Evolutionary conservation across 2,113 vertebrate species (phyloP), one percentile per base, ranked within the genome.

Genomic region (Microtus richardsoni): DNA sequence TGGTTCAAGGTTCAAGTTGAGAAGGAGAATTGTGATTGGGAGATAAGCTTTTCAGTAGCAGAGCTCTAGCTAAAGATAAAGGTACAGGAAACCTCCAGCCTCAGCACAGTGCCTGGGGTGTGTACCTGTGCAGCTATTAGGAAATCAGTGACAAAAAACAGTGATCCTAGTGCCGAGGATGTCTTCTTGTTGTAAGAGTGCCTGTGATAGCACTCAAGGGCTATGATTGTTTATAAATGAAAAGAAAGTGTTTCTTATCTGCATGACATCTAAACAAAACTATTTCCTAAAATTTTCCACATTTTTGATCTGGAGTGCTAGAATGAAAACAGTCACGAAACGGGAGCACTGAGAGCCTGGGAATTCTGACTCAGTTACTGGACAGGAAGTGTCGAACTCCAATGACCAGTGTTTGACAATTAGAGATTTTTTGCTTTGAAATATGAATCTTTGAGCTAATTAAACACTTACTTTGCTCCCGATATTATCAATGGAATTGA

Each of bases 1-100:
- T 82, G n/a, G 79, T 64, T n/a, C 9, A 62, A 92, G 58, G 22
- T 95, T 95, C 93, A 91, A 74, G 19, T 78, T 82, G 88, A 9
- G 30, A 28, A 39, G 74, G 82, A 77, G 12, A 70, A 3, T 36
- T 93, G 33, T 71, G 80, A 95, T 68, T 33, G 62, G 39, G 62
- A 96, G 94, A 80, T 86, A 89, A 21, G 12, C n/a, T 74, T 95
- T 86, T 47, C 52, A 58, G 68, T 39, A 52, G 13, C 39, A 70
- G 17, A 58, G 68, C 19, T 87, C 39, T 87, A 93, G 41, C 39
- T 26, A 74, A 66, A 84, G 73, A 30, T 66, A 88, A 89, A 95
- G 39, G 78, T 52, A 13, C 6, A 79, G 41, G 79, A 41, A 60
- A 36, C 26, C 19, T 26, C 62, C 39, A 41, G 28, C 44, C 49